Evolutionary conservation across 2,888 invertebrate species (phyloP).

Genomic region (Hetaerina titia): DNA sequence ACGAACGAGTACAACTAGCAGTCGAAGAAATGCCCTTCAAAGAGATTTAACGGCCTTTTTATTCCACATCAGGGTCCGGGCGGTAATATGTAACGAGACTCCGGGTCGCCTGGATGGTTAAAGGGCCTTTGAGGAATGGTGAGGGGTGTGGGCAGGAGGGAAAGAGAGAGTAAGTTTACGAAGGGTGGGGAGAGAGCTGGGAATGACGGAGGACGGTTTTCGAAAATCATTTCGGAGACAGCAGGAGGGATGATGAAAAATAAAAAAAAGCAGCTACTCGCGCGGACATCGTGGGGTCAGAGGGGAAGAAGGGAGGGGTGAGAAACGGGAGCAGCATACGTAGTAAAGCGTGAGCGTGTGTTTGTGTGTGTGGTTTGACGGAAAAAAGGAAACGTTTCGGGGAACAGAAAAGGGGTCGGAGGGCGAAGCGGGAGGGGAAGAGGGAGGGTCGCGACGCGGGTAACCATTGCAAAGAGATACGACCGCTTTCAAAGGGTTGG

Average conservation of each 20-base stretch:
- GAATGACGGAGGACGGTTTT: background rate
- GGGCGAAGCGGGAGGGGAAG: background rate
- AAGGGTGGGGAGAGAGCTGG: background rate
- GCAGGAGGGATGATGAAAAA: conserved; percentile 32
- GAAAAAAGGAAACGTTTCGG: conserved; percentile 35
- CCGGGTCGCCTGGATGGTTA: background rate
- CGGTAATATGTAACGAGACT: background rate
- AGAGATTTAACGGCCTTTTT: conserved; percentile 1
- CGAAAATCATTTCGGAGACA: background rate
- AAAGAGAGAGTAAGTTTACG: background rate
- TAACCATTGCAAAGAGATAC: conserved; percentile 65
- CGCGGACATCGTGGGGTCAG: background rate
- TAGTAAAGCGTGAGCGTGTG: conserved; percentile 5
- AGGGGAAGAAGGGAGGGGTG: background rate
- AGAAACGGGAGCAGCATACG: conserved; percentile 53
- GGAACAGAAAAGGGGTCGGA: background rate
- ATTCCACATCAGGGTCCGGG: background rate
- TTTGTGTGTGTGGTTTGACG: conserved; percentile 46
- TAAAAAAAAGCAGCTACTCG: background rate
- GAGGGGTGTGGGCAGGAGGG: background rate
- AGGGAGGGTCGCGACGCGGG: conserved; percentile 14
- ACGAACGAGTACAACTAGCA: background rate
- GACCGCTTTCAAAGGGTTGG: conserved; percentile 63
- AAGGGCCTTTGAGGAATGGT: background rate
- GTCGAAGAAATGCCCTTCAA: background rate